These are phyloP conservation scores for Octonoba sinensis DNA, from an alignment of 2,888 invertebrate species.

Conservation along the genomic window DNA sequence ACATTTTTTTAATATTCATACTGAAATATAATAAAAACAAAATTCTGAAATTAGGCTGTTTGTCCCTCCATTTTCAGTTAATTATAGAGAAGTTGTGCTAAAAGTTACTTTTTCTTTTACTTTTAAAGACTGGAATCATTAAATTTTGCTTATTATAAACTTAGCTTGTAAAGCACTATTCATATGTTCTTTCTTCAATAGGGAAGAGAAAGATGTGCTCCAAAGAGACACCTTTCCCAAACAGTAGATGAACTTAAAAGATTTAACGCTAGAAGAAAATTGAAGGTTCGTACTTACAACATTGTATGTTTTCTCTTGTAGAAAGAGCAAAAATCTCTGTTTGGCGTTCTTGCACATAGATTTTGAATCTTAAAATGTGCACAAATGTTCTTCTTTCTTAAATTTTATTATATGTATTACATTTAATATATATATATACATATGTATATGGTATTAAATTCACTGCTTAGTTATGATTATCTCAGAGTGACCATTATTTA, in stretches of 20 bases:
- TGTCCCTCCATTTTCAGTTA: neutral
- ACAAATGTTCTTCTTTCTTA: no score
- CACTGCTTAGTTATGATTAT: no score
- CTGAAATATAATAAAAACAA: no score
- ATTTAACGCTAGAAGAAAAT: constrained; percentile 93
- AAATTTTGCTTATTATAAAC: neutral
- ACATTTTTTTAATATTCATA: no score
- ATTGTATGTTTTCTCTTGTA: neutral
- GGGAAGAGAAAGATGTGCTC: constrained; percentile 91
- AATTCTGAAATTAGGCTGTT: no score
- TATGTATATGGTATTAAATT: no score
- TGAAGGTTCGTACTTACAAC: constrained; percentile 71
- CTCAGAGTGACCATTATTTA: no score
- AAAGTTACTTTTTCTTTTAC: neutral
- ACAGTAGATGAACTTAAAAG: constrained; percentile 97
- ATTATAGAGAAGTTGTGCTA: neutral
- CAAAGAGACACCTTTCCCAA: constrained; percentile 88
- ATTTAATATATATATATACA: no score
- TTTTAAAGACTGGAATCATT: neutral
- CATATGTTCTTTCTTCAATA: constrained; percentile 70
- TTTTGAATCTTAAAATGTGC: no score
- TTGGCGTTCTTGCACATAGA: no score
- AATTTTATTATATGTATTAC: no score
- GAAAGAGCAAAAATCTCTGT: no score
- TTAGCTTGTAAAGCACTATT: neutral